Percentiles rank a stretch among this genome's conserved stretches.
phyloP scores from a whole-genome alignment of 2,113 vertebrate species.

The Lonchura striata region DNA sequence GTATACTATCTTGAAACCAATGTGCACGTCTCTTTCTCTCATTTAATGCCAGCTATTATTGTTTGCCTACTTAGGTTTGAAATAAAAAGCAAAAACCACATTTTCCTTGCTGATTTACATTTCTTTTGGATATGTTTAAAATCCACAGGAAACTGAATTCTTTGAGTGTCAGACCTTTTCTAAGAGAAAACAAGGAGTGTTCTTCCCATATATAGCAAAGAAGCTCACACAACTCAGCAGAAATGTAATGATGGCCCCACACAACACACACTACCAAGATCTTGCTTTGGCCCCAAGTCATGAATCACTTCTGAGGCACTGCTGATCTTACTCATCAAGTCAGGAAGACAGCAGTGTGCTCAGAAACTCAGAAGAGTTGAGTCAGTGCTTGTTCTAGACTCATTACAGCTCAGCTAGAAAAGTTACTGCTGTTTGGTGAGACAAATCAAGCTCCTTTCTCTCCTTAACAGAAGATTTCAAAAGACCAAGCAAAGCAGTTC shows the following conservation, averaged over 20 bases:
- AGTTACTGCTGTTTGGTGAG: background rate
- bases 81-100: background rate
- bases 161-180: background rate
- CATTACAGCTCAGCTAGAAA: fast-evolving
- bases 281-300: background rate
- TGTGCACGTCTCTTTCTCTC: background rate
- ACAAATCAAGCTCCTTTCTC: background rate
- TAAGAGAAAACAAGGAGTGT: background rate
- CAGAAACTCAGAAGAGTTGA: background rate
- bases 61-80: background rate
- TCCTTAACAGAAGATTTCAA: background rate
- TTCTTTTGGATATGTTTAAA: background rate
- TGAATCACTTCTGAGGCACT: background rate
- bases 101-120: background rate
- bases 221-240: background rate
- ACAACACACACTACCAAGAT: background rate
- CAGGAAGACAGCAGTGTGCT: background rate
- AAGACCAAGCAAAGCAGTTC: background rate
- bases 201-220: background rate
- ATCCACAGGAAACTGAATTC: background rate
- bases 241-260: background rate
- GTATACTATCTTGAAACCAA: background rate
- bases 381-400: background rate
- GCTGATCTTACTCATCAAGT: background rate
- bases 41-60: background rate